These are phyloP conservation scores for Trichogramma evanescens DNA, from an alignment of 2,888 invertebrate genomes.

Conservation along the genomic window DNA sequence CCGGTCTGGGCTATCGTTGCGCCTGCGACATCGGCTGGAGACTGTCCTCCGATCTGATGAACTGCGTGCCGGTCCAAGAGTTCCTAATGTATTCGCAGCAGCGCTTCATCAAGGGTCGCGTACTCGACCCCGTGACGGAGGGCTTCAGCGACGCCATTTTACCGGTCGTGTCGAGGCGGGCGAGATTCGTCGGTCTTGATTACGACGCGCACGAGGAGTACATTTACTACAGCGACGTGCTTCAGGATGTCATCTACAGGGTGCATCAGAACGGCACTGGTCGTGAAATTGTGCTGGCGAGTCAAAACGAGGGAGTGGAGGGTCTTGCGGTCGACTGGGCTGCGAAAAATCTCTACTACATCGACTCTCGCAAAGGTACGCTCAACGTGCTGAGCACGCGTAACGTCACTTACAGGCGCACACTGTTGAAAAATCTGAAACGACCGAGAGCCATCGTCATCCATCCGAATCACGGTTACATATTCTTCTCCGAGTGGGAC, in stretches of 20 bases:
- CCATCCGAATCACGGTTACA: conserved; percentile 88
- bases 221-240: conserved; percentile 95
- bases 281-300: conserved; percentile 83
- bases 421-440: conserved; percentile 78
- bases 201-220: conserved; percentile 85
- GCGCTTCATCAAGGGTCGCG: conserved; percentile 89
- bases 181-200: conserved; percentile 90
- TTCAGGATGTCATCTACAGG: conserved; percentile 85
- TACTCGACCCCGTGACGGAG: conserved; percentile 78
- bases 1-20: conserved; percentile 79
- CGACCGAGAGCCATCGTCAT: conserved; percentile 93
- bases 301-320: conserved; percentile 95
- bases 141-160: conserved; percentile 92
- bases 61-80: conserved; percentile 75
- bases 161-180: conserved; percentile 85
- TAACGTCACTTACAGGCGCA: conserved; percentile 76
- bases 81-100: conserved; percentile 95
- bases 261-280: conserved; percentile 73
- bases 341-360: conserved; percentile 89
- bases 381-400: conserved; percentile 85
- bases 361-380: conserved; percentile 89
- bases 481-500: conserved; percentile 96
- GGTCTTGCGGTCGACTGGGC: conserved; percentile 95
- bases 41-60: conserved; percentile 65
- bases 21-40: conserved; percentile 81